Conservation (phyloP, 2,797 vertebrate genomes). For the Hoplostethus atlanticus region DNA sequence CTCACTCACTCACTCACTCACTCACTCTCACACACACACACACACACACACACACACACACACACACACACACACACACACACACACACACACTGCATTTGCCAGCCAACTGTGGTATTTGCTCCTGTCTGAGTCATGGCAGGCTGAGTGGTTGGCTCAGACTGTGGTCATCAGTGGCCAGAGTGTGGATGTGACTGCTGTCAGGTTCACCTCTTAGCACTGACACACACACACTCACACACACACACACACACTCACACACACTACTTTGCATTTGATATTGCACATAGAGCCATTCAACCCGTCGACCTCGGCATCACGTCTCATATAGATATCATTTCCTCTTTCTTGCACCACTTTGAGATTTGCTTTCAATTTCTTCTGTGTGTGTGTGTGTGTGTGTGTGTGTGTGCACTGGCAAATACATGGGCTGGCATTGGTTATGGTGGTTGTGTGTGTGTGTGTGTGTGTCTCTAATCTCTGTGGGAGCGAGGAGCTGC, state of each 20-base stretch:
- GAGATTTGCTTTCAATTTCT: not conserved
- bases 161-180: constrained; percentile 31
- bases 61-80: constrained; percentile 8
- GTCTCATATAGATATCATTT: too few relatives aligned
- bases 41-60: too few relatives aligned
- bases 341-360: not conserved
- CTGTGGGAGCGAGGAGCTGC: constrained; percentile 69
- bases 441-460: constrained; percentile 10
- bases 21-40: too few relatives aligned
- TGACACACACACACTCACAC: not conserved
- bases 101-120: constrained; percentile 52
- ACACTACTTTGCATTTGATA: constrained; percentile 45
- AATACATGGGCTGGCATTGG: constrained; percentile 4
- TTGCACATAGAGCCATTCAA: constrained; percentile 12
- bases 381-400: not conserved
- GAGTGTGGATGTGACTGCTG: constrained; percentile 65
- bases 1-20: too few relatives aligned
- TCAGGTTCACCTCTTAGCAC: constrained; percentile 59
- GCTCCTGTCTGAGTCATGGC: constrained; percentile 48
- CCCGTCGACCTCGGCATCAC: too few relatives aligned
- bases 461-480: constrained; percentile 45
- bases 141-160: constrained; percentile 45
- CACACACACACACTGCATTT: constrained; percentile 16
- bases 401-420: constrained; percentile 7
- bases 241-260: constrained; percentile 10